phyloP scores from a whole-genome alignment of 2,888 invertebrate genomes.

The Stenichneumon culpator region DNA sequence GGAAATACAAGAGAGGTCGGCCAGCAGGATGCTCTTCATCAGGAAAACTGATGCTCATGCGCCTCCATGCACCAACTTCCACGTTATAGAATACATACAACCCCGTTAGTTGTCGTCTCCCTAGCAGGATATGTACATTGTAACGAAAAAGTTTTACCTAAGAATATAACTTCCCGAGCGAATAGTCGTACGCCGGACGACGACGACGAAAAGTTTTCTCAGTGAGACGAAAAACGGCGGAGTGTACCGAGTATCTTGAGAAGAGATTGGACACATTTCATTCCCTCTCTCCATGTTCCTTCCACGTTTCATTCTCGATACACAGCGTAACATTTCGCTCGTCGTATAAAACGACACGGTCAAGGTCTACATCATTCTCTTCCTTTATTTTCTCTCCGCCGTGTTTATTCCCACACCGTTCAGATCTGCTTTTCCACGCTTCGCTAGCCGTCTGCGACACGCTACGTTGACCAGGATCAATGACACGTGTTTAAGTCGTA shows the following conservation, averaged over 20 bases:
- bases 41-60: background rate
- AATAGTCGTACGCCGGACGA: slow-evolving; percentile 27
- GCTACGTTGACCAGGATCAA: slow-evolving; percentile 53
- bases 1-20: slow-evolving; percentile 18
- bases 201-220: slow-evolving; percentile 56
- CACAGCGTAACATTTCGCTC: slow-evolving; percentile 22
- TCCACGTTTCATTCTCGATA: slow-evolving; percentile 49
- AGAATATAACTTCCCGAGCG: slow-evolving; percentile 4
- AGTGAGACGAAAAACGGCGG: background rate
- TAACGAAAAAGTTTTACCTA: slow-evolving; percentile 3
- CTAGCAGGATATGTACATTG: background rate
- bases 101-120: slow-evolving; percentile 18
- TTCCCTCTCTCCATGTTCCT: slow-evolving; percentile 22
- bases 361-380: slow-evolving; percentile 38
- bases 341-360: slow-evolving; percentile 52
- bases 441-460: slow-evolving; percentile 17
- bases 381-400: background rate
- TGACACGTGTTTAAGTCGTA: slow-evolving; percentile 27
- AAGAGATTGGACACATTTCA: slow-evolving; percentile 47
- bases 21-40: slow-evolving; percentile 6
- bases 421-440: slow-evolving; percentile 23
- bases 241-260: slow-evolving; percentile 42
- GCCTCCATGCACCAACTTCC: background rate
- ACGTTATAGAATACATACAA: background rate
- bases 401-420: background rate